These are phyloP conservation scores for Neoarius graeffei DNA, from an alignment of 2,113 vertebrate genomes.

Conservation along the genomic window DNA sequence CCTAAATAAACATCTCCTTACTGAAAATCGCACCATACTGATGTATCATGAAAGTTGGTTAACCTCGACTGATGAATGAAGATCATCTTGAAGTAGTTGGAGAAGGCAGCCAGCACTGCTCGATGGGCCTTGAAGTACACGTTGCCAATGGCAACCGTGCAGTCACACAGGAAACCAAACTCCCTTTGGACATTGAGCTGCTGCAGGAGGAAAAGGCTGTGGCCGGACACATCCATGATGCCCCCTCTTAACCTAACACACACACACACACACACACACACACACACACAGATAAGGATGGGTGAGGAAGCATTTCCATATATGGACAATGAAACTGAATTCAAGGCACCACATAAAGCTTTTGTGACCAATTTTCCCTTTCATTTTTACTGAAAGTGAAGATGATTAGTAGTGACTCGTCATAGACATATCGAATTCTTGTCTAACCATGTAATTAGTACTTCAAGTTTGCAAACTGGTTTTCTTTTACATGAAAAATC, in stretches of 20 bases:
- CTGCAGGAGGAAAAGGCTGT: slow-evolving; percentile 93
- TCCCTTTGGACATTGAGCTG: slow-evolving; percentile 96
- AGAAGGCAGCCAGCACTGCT: slow-evolving; percentile 94
- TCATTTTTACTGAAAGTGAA: not conserved
- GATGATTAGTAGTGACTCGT: not conserved
- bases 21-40: not conserved
- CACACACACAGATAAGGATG: slow-evolving; percentile 26
- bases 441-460: not conserved
- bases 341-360: not conserved
- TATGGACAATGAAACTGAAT: not conserved
- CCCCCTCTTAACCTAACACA: slow-evolving; percentile 60
- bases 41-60: slow-evolving; percentile 14
- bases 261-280: slow-evolving; percentile 32
- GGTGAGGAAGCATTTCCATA: not conserved
- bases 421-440: not conserved
- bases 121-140: slow-evolving; percentile 98
- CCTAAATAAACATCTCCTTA: too few relatives aligned
- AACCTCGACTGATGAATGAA: slow-evolving; percentile 99
- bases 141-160: slow-evolving; percentile 95
- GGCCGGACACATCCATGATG: slow-evolving; percentile 85
- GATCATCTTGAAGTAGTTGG: slow-evolving; percentile 99
- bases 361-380: not conserved
- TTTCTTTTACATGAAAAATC: not conserved
- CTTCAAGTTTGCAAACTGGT: not conserved
- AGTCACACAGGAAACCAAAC: slow-evolving; percentile 97